Conservation (phyloP, 2,888 invertebrate genomes). For the Muschampia plurimacula region DNA sequence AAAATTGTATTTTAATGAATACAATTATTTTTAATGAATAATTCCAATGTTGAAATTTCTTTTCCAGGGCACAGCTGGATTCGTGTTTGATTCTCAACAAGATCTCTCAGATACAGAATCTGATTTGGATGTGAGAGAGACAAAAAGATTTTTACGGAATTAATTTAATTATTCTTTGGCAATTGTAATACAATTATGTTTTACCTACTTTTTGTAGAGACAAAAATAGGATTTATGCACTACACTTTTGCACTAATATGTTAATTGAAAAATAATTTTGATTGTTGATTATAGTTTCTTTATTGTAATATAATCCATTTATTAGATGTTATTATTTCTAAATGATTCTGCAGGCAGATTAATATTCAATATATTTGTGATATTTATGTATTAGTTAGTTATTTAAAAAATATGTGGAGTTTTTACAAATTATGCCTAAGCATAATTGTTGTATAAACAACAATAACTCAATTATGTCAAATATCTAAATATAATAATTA, state of each 20-base stretch:
- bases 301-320: background rate
- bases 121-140: conserved; percentile 64
- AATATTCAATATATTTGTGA: conserved; percentile 32
- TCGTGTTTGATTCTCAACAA: conserved; percentile 55
- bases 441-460: conserved; percentile 48
- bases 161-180: conserved; percentile 33
- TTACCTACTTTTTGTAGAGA: conserved; percentile 9
- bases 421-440: conserved; percentile 40
- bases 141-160: conserved; percentile 50
- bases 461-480: conserved; percentile 43
- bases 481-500: background rate
- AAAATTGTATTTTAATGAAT: too few relatives aligned
- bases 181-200: background rate
- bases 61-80: conserved; percentile 59
- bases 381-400: background rate
- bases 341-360: conserved; percentile 8
- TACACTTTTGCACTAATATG: background rate
- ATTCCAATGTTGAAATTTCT: background rate
- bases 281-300: background rate
- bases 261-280: conserved; percentile 31
- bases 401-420: conserved; percentile 15
- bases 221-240: background rate
- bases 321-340: background rate
- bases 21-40: too few relatives aligned
- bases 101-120: conserved; percentile 73